Evolutionary conservation across 30 jellyfish, hydroid and myxozoan genomes (phyloP).

Genomic region (Chrysaora quinquecirrha): DNA sequence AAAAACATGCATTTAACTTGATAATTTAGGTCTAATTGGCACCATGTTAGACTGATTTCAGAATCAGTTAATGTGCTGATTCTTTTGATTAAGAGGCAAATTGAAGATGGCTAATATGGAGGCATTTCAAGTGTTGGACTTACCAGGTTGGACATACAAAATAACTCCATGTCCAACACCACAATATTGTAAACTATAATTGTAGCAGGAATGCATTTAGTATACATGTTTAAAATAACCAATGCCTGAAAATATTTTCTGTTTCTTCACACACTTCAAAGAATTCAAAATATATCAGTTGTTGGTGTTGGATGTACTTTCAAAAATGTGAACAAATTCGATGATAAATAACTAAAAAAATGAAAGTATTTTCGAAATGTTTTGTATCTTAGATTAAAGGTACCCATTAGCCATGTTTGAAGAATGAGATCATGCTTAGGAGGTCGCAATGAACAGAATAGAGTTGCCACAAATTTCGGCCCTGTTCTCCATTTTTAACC

Average conservation of each 20-base stretch:
- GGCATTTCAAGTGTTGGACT: constrained; percentile 2
- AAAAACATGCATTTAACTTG: constrained; percentile 25
- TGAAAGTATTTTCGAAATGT: too few species aligned
- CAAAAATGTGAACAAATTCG: too few species aligned
- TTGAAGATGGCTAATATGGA: not conserved
- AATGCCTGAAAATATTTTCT: constrained; percentile 1
- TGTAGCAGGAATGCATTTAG: constrained; percentile 31
- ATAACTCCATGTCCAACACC: constrained; percentile 43
- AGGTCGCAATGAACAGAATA: too few species aligned
- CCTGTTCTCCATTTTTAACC: too few species aligned
- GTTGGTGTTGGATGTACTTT: too few species aligned
- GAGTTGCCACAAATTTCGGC: too few species aligned
- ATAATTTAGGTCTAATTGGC: constrained; percentile 11
- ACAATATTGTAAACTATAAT: constrained; percentile 26
- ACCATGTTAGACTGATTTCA: constrained; percentile 27
- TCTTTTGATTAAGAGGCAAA: constrained; percentile 18
- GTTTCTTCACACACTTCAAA: too few species aligned
- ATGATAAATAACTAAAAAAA: too few species aligned
- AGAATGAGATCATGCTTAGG: too few species aligned
- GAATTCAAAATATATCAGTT: too few species aligned
- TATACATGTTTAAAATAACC: constrained; percentile 16
- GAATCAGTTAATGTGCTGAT: constrained; percentile 4
- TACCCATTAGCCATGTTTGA: too few species aligned
- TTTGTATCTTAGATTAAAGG: too few species aligned
- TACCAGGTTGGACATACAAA: constrained; percentile 56